These are phyloP conservation scores for Vicugna pacos DNA, from an alignment of 2,113 vertebrate genomes.

Conservation along the genomic window DNA sequence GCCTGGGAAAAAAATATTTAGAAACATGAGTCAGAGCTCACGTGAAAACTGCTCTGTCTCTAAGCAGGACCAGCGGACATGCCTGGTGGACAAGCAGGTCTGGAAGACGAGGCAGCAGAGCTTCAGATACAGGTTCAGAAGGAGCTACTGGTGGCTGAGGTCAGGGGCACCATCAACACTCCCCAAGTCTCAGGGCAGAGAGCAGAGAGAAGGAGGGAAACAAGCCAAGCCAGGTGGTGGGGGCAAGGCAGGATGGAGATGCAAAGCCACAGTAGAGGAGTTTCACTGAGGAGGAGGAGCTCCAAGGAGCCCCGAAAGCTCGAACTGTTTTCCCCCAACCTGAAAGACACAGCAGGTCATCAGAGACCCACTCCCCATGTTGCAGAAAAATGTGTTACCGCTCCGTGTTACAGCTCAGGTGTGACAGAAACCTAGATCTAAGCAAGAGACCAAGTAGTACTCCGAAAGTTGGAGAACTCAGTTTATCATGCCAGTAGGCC, in stretches of 20 bases:
- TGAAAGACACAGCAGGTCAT: not conserved
- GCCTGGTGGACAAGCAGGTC: too few relatives aligned
- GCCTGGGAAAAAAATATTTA: not conserved
- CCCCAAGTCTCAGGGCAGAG: not conserved
- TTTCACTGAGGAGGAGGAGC: not conserved
- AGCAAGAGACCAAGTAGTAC: too few relatives aligned
- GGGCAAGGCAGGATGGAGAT: not conserved
- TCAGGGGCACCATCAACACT: not conserved
- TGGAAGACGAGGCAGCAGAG: not conserved
- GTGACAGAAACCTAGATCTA: too few relatives aligned
- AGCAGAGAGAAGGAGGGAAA: not conserved
- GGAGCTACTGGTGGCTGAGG: not conserved
- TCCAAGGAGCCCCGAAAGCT: not conserved
- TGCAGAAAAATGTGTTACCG: too few relatives aligned
- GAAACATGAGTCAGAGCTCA: not conserved
- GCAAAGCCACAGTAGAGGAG: rapidly evolving
- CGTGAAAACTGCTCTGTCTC: not conserved
- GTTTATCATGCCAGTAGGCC: too few relatives aligned
- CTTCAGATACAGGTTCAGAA: not conserved
- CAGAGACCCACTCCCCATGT: not conserved
- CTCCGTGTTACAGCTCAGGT: too few relatives aligned
- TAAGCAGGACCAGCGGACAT: not conserved
- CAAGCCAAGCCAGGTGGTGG: not conserved
- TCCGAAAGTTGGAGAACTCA: too few relatives aligned
- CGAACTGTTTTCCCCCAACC: not conserved